A percentile compares a stretch with the other conserved stretches of the same genome.
phyloP scores from a whole-genome alignment of 1,140 invertebrate species.

The Panonychus citri region DNA sequence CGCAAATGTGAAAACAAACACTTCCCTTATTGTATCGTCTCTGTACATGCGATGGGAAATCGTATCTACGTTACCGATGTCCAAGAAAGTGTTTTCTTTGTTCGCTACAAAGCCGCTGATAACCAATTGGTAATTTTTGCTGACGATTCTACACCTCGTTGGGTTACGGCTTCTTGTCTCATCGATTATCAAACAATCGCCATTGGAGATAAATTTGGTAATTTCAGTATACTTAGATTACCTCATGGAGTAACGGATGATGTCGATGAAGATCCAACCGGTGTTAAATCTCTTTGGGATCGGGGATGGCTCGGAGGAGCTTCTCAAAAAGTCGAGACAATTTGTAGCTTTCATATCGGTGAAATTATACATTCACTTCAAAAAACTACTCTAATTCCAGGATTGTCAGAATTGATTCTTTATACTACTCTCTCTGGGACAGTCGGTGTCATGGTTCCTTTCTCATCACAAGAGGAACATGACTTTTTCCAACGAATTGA shows the following conservation, averaged over 20 bases:
- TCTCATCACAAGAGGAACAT: constrained; percentile 91
- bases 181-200: constrained; percentile 92
- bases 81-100: constrained; percentile 88
- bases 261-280: constrained; percentile 96
- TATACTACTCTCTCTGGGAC: constrained; percentile 88
- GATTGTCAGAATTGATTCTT: constrained; percentile 80
- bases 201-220: constrained; percentile 96
- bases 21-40: constrained; percentile 79
- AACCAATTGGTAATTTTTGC: constrained; percentile 96
- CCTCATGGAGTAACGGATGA: constrained; percentile 79
- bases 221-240: constrained; percentile 67
- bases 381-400: constrained; percentile 86
- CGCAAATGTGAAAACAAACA: constrained; percentile 98
- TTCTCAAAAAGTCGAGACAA: constrained; percentile 84
- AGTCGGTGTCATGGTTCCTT: constrained; percentile 86
- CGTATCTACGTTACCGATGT: constrained; percentile 85
- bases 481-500: constrained; percentile 98
- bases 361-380: constrained; percentile 71
- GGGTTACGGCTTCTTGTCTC: constrained; percentile 75
- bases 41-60: constrained; percentile 75
- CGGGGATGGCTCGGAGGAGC: constrained; percentile 84
- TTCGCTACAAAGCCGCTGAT: constrained; percentile 80
- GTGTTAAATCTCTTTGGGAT: constrained; percentile 94
- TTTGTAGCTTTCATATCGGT: constrained; percentile 82
- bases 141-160: constrained; percentile 88